Percentiles rank a stretch among this genome's conserved stretches.
These are phyloP conservation scores for Calephelis nemesis DNA, from an alignment of 1,140 invertebrate genomes.

Conservation along the genomic window DNA sequence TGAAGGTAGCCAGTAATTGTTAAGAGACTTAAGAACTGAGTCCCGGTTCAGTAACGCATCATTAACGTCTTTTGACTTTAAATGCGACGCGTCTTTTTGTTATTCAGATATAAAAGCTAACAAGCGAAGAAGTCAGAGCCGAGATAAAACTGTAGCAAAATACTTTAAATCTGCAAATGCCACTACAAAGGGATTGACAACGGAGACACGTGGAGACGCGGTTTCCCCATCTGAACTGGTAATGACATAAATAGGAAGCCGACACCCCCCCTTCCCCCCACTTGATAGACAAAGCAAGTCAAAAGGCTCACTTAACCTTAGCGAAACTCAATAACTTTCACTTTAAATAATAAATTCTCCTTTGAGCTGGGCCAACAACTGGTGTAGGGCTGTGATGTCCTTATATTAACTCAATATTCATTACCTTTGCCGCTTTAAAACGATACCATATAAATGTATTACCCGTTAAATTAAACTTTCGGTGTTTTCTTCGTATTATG, in stretches of 20 bases:
- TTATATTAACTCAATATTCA: slow-evolving; percentile 38
- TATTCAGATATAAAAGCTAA: too few relatives aligned
- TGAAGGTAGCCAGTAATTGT: too few relatives aligned
- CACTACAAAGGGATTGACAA: slow-evolving; percentile 33
- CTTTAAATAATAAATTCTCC: slow-evolving; percentile 75
- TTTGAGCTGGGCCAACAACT: slow-evolving; percentile 65
- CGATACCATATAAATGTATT: slow-evolving; percentile 10
- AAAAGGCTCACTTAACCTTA: slow-evolving; percentile 75
- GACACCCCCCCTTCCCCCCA: slow-evolving; percentile 54
- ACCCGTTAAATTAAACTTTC: not conserved
- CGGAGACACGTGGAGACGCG: not conserved
- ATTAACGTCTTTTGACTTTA: too few relatives aligned
- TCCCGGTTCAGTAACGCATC: too few relatives aligned
- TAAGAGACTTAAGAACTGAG: too few relatives aligned
- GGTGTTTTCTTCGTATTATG: not conserved
- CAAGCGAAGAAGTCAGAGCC: too few relatives aligned
- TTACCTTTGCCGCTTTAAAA: slow-evolving; percentile 9
- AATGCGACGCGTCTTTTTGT: too few relatives aligned
- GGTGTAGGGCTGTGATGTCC: slow-evolving; percentile 51
- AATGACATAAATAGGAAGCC: slow-evolving; percentile 54
- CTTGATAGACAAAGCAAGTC: slow-evolving; percentile 59
- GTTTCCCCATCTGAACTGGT: slow-evolving; percentile 40
- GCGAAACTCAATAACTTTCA: slow-evolving; percentile 76
- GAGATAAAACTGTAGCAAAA: too few relatives aligned
- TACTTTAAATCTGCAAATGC: too few relatives aligned